phyloP scores from a whole-genome alignment of 2,888 invertebrate genomes.

The Hybos culiciformis region DNA sequence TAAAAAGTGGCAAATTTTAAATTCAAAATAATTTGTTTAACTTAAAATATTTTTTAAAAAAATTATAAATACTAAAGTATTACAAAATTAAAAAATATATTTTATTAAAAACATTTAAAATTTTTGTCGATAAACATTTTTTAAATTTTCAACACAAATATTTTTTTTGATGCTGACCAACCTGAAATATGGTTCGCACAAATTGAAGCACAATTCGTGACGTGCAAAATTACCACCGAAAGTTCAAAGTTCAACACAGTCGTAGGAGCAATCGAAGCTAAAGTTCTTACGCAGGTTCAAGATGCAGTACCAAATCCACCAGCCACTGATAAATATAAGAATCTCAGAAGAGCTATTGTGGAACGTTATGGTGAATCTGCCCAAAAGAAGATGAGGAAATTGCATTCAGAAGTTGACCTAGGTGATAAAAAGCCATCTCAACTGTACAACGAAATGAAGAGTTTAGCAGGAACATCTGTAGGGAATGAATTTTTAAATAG shows the following conservation, averaged over 20 bases:
- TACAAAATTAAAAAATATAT: too few relatives aligned
- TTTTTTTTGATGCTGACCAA: too few relatives aligned
- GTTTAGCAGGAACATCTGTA: slow-evolving; percentile 8
- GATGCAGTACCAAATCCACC: slow-evolving; percentile 15
- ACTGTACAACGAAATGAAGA: slow-evolving; percentile 12
- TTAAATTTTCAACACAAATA: too few relatives aligned
- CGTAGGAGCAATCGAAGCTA: slow-evolving; percentile 14
- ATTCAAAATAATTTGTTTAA: too few relatives aligned
- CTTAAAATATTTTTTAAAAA: too few relatives aligned
- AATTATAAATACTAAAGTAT: too few relatives aligned
- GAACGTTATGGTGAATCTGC: slow-evolving; percentile 14
- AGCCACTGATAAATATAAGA: slow-evolving; percentile 11
- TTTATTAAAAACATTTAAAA: too few relatives aligned
- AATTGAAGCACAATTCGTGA: slow-evolving; percentile 18
- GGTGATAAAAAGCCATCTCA: slow-evolving; percentile 14
- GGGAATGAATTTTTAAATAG: slow-evolving; percentile 9
- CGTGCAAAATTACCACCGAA: slow-evolving; percentile 15
- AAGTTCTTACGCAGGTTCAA: slow-evolving; percentile 13
- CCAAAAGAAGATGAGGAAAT: slow-evolving; percentile 12
- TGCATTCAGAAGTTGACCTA: slow-evolving; percentile 11
- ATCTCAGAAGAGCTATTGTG: slow-evolving; percentile 12
- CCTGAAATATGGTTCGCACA: slow-evolving; percentile 22
- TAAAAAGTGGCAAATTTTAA: too few relatives aligned
- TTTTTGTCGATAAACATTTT: too few relatives aligned
- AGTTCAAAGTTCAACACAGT: slow-evolving; percentile 17